Conservation (phyloP, 2,797 vertebrate genomes). For the Oreochromis mossambicus region DNA sequence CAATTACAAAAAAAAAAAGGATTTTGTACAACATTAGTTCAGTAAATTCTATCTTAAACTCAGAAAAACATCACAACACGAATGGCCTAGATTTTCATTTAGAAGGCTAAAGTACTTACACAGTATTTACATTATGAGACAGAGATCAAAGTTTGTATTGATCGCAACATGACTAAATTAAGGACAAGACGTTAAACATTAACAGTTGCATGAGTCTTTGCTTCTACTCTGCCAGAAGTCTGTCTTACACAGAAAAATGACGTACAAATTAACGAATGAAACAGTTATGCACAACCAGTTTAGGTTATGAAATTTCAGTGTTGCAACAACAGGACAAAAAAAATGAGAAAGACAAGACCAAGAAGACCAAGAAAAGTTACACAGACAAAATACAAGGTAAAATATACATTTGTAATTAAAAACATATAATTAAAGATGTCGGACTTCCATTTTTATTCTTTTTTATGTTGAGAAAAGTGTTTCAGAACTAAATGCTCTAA, state of each 20-base stretch:
- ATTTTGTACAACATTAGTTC: accelerated
- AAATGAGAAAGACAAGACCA: background rate
- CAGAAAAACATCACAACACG: accelerated
- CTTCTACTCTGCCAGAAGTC: accelerated
- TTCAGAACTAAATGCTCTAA: background rate
- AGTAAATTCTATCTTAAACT: background rate
- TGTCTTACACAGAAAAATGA: background rate
- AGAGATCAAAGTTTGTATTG: background rate
- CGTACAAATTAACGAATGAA: background rate
- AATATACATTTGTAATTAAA: background rate
- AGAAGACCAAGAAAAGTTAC: background rate
- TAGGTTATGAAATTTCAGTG: background rate
- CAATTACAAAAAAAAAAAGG: background rate
- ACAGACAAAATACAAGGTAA: background rate
- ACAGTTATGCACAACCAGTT: background rate
- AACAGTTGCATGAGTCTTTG: background rate
- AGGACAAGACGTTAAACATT: background rate
- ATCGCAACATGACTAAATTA: background rate
- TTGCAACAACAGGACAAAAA: background rate
- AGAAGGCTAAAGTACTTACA: accelerated
- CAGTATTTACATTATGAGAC: background rate
- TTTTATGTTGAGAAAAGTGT: background rate
- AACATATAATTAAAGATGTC: background rate
- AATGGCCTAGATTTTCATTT: background rate
- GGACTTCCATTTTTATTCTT: background rate